Evolutionary conservation across 2,113 vertebrate species (phyloP).

Genomic region (Australoheros scitulus): DNA sequence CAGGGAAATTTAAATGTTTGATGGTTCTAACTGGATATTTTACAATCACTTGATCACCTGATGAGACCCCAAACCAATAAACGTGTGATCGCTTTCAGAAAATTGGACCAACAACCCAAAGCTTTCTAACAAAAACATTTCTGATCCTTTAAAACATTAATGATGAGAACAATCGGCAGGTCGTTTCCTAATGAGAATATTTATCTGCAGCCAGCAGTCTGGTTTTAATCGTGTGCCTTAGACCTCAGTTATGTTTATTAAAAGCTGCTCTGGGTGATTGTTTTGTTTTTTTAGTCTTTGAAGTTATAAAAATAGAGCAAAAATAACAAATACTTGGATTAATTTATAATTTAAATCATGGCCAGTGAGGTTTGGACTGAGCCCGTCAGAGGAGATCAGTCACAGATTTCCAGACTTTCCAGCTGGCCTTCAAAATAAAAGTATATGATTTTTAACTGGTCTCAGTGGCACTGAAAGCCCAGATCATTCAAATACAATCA

Average conservation of each 20-base stretch:
- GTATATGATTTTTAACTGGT: too few species aligned
- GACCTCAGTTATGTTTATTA: not conserved
- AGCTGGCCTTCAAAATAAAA: too few species aligned
- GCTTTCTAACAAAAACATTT: not conserved
- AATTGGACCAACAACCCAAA: too few species aligned
- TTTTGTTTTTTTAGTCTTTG: not conserved
- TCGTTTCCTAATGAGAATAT: not conserved
- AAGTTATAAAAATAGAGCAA: not conserved
- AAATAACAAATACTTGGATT: not conserved
- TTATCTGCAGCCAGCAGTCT: not conserved
- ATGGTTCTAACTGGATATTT: not conserved
- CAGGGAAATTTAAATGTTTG: not conserved
- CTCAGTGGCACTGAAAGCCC: too few species aligned
- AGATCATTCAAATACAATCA: too few species aligned
- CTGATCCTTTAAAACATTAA: not conserved
- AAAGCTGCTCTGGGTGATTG: not conserved
- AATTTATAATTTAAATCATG: too few species aligned
- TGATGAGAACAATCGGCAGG: not conserved
- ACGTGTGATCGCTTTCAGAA: not conserved
- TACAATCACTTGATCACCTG: not conserved
- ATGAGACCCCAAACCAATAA: not conserved
- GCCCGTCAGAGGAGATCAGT: too few species aligned
- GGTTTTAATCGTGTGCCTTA: not conserved
- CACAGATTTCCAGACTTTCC: too few species aligned
- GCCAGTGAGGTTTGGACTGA: too few species aligned